A percentile compares a stretch with the other conserved stretches of the same genome.
phyloP scores from a whole-genome alignment of 2,888 invertebrate species.

The Macropis europaea region DNA sequence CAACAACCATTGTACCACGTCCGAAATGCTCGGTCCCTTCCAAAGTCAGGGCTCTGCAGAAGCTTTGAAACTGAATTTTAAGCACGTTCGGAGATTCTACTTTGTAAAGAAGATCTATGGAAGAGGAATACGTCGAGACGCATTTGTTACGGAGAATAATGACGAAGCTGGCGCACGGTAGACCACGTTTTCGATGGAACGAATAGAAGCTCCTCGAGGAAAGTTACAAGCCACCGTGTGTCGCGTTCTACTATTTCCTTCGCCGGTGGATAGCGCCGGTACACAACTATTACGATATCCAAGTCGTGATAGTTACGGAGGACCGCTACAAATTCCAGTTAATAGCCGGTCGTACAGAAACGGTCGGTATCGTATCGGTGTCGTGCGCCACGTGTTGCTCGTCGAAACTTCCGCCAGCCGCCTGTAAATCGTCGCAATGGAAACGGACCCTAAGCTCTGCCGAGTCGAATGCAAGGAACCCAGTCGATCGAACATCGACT shows the following conservation, averaged over 20 bases:
- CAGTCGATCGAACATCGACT: no score
- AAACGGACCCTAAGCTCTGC: no score
- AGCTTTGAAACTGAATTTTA: no score
- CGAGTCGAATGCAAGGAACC: no score
- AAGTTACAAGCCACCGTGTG: constrained; percentile 25
- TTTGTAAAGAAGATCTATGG: no score
- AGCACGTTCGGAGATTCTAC: no score
- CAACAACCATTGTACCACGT: no score
- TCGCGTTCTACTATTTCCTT: constrained; percentile 32
- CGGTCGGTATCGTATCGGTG: neutral
- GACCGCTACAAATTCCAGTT: constrained; percentile 38
- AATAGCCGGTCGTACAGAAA: constrained; percentile 24
- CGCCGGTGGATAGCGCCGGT: constrained; percentile 2
- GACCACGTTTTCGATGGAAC: no score
- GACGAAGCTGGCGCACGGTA: no score
- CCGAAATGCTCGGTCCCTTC: no score
- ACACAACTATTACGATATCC: constrained; percentile 45
- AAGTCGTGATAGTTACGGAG: constrained; percentile 34
- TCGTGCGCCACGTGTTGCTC: constrained; percentile 30
- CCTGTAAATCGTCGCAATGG: neutral
- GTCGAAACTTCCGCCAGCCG: neutral
- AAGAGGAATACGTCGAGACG: no score
- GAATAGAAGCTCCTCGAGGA: constrained; percentile 10
- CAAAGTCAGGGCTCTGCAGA: no score
- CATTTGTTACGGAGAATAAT: constrained; percentile 13